These are phyloP conservation scores for Platysteira castanea DNA, from an alignment of 2,113 vertebrate species.

Conservation along the genomic window DNA sequence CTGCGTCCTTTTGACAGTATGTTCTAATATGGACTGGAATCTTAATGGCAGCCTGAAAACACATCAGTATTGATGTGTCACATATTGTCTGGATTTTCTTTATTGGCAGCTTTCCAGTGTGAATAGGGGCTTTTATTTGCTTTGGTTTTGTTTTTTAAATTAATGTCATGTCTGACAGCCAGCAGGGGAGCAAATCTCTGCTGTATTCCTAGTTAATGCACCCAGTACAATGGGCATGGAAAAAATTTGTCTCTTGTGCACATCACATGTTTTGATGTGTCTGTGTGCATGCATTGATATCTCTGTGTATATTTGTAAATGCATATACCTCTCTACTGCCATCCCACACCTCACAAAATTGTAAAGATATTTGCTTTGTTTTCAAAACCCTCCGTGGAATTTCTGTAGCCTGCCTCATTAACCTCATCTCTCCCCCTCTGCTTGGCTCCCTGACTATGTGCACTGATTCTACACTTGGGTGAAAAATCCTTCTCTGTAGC, in stretches of 20 bases:
- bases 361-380: background rate
- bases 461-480: background rate
- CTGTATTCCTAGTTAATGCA: background rate
- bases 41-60: constrained; percentile 36
- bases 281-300: background rate
- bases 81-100: constrained; percentile 5
- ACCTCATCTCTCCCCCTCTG: background rate
- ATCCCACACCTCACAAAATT: background rate
- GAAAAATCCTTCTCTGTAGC: background rate
- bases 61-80: constrained; percentile 8
- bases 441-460: background rate
- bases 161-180: background rate
- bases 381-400: background rate
- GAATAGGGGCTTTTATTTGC: background rate
- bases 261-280: background rate
- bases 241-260: background rate
- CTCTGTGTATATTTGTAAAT: background rate
- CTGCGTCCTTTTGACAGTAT: constrained; percentile 13
- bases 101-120: constrained; percentile 1
- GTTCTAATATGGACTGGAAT: constrained; percentile 18
- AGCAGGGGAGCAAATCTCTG: background rate
- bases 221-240: background rate
- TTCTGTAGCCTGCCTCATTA: constrained; percentile 6
- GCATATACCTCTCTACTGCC: background rate
- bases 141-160: constrained; percentile 18